Evolutionary conservation across 2,113 vertebrate species (phyloP).

Genomic region (Thomomys bottae): DNA sequence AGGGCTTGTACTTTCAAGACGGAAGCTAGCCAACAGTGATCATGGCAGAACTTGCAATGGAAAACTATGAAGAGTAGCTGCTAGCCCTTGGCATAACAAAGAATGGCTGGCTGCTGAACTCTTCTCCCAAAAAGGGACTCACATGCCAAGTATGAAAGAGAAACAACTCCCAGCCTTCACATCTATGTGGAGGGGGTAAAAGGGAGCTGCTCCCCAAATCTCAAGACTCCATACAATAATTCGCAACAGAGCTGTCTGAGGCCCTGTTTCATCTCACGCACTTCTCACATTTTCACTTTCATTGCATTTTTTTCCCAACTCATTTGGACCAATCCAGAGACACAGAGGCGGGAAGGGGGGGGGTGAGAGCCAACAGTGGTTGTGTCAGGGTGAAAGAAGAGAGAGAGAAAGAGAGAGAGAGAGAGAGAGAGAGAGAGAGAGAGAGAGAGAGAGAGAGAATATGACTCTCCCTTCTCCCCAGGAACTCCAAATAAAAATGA

Average conservation of each 20-base stretch:
- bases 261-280: slow-evolving; percentile 47
- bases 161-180: slow-evolving; percentile 68
- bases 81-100: slow-evolving; percentile 82
- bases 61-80: slow-evolving; percentile 68
- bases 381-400: neutral
- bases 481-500: slow-evolving; percentile 66
- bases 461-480: neutral
- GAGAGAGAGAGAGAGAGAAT: neutral
- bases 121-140: slow-evolving; percentile 71
- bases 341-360: neutral
- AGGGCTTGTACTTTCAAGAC: slow-evolving; percentile 28
- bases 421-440: too few species aligned
- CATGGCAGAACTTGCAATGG: slow-evolving; percentile 65
- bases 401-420: too few species aligned
- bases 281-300: slow-evolving; percentile 67
- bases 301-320: slow-evolving; percentile 63
- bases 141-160: slow-evolving; percentile 72
- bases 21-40: slow-evolving; percentile 60
- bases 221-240: slow-evolving; percentile 4
- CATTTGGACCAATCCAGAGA: slow-evolving; percentile 56
- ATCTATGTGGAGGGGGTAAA: neutral
- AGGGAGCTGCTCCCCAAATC: slow-evolving; percentile 13
- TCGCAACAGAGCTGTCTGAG: slow-evolving; percentile 23
- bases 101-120: slow-evolving; percentile 82
- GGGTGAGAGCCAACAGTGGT: neutral